Evolutionary conservation across 2,113 vertebrate genomes (phyloP).

Genomic region (Tympanuchus pallidicinctus): DNA sequence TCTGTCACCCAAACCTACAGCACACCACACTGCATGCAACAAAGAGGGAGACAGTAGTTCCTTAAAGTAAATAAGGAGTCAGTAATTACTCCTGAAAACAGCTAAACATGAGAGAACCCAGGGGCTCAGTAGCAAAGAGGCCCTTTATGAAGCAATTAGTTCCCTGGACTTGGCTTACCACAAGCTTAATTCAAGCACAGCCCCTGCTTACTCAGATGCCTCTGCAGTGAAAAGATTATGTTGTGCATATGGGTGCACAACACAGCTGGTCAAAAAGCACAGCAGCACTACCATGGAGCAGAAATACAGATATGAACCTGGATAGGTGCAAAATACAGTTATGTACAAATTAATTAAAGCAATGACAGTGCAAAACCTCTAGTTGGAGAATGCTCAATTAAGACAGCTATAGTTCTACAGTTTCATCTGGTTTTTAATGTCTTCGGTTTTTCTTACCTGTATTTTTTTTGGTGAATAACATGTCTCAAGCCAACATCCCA

Average conservation of each 20-base stretch:
- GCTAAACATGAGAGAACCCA: not conserved
- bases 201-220: not conserved
- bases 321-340: fast-evolving
- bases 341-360: not conserved
- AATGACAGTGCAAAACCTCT: fast-evolving
- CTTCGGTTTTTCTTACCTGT: not conserved
- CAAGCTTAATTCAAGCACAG: not conserved
- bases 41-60: not conserved
- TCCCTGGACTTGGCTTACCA: not conserved
- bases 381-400: not conserved
- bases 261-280: not conserved
- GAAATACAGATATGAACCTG: not conserved
- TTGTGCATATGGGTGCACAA: not conserved
- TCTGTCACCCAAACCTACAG: not conserved
- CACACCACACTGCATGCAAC: fast-evolving
- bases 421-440: not conserved
- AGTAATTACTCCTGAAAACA: not conserved
- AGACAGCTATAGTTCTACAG: not conserved
- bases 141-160: not conserved
- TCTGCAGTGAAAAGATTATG: fast-evolving
- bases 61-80: not conserved
- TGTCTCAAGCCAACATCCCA: not conserved
- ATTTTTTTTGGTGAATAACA: not conserved
- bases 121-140: not conserved
- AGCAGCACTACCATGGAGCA: not conserved